phyloP scores from a whole-genome alignment of 2,888 invertebrate species.

The Orthonychiurus folsomi region DNA sequence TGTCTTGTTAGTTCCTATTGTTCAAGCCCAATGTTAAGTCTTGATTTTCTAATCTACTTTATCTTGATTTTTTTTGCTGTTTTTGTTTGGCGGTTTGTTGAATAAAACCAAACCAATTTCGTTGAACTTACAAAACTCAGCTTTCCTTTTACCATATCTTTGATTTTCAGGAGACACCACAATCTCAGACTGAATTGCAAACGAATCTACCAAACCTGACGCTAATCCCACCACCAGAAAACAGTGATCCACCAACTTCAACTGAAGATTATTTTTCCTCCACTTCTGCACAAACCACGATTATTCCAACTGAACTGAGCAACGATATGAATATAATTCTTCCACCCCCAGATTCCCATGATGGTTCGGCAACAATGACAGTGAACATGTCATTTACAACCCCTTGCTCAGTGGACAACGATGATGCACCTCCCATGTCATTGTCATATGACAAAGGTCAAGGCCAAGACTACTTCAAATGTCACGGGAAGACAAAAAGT shows the following conservation, averaged over 20 bases:
- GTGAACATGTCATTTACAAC: constrained; percentile 23
- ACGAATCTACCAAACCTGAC: neutral
- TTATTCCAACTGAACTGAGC: neutral
- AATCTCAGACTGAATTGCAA: neutral
- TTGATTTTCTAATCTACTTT: neutral
- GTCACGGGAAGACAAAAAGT: constrained; percentile 19
- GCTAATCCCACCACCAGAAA: neutral
- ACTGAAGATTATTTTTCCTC: neutral
- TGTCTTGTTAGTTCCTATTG: too few relatives aligned
- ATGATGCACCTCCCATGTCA: constrained; percentile 15
- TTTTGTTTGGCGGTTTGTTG: neutral
- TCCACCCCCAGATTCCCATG: neutral
- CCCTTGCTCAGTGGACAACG: constrained; percentile 23
- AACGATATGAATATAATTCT: neutral
- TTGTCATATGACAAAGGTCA: neutral
- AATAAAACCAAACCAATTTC: neutral
- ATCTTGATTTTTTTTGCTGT: neutral
- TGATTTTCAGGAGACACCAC: neutral
- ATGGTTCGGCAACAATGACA: constrained; percentile 6
- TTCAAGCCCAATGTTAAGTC: too few relatives aligned
- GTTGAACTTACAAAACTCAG: too few relatives aligned
- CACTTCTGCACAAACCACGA: neutral
- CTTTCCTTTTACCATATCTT: neutral
- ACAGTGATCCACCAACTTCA: too few relatives aligned
- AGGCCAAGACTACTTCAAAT: constrained; percentile 10